phyloP scores from a whole-genome alignment of 2,888 invertebrate species.

The Drosophila histrio region DNA sequence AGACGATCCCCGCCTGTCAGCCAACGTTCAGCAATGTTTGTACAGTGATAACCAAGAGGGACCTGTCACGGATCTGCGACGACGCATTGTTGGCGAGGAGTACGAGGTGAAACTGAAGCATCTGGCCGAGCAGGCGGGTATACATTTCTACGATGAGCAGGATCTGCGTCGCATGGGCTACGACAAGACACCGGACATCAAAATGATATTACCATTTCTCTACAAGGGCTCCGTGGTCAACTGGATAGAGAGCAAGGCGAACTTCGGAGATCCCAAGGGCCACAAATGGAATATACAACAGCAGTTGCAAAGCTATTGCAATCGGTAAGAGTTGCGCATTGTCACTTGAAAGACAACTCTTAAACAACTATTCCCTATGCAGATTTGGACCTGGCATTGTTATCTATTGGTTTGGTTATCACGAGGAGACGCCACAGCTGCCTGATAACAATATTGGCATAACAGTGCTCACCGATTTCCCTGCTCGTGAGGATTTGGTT shows the following conservation, averaged over 20 bases:
- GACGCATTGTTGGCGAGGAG: conserved; percentile 92
- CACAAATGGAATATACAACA: conserved; percentile 93
- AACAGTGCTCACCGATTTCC: conserved; percentile 86
- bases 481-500: conserved; percentile 84
- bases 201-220: conserved; percentile 94
- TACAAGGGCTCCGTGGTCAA: conserved; percentile 93
- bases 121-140: conserved; percentile 85
- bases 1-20: conserved; percentile 73
- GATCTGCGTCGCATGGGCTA: conserved; percentile 92
- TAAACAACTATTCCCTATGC: not conserved
- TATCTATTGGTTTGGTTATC: conserved; percentile 97
- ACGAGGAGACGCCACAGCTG: conserved; percentile 86
- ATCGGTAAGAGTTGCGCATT: conserved; percentile 84
- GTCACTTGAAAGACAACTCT: not conserved
- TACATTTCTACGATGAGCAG: conserved; percentile 90
- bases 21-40: conserved; percentile 87
- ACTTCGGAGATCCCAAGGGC: conserved; percentile 94
- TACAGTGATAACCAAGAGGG: conserved; percentile 94
- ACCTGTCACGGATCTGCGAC: conserved; percentile 90
- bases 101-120: conserved; percentile 89
- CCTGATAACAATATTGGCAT: conserved; percentile 88
- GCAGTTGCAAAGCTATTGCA: conserved; percentile 95
- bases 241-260: conserved; percentile 98
- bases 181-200: conserved; percentile 97
- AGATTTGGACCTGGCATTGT: conserved; percentile 96